phyloP scores from a whole-genome alignment of 2,797 vertebrate species.

The Spheniscus humboldti region DNA sequence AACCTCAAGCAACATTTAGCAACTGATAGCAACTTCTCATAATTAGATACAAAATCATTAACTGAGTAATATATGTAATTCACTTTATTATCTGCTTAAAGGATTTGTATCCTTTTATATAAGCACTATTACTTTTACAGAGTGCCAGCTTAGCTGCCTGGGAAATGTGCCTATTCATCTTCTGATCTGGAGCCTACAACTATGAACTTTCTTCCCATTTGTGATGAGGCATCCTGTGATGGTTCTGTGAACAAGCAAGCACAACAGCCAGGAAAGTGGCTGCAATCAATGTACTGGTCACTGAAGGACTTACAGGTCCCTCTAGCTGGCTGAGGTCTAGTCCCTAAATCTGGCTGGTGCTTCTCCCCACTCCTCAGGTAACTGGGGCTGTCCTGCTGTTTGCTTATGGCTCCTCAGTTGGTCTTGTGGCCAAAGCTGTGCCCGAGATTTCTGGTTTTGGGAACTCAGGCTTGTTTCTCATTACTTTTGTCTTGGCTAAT shows the following conservation, averaged over 20 bases:
- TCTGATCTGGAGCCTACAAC: not conserved
- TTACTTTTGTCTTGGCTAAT: not conserved
- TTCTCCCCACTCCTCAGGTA: not conserved
- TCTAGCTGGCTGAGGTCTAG: not conserved
- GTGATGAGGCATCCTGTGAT: not conserved
- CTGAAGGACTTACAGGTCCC: not conserved
- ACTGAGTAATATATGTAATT: conserved; percentile 12
- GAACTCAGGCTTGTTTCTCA: not conserved
- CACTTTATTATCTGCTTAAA: conserved; percentile 24
- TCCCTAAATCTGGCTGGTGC: not conserved
- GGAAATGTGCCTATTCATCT: not conserved
- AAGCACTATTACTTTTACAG: not conserved
- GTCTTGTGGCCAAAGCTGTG: not conserved
- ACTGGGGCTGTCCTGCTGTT: not conserved
- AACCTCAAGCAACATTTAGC: not conserved
- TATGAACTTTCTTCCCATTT: not conserved
- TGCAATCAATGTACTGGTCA: not conserved
- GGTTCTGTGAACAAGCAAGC: not conserved
- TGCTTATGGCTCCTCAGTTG: not conserved
- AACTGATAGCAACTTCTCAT: not conserved
- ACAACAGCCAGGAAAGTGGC: not conserved
- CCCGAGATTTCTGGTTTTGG: not conserved
- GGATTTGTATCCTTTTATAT: not conserved
- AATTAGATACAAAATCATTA: conserved; percentile 29
- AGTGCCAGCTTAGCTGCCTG: not conserved